Evolutionary conservation across 2,888 invertebrate genomes (phyloP), one percentile per base, ranked within the genome.

Genomic region (Dione vanillae): DNA sequence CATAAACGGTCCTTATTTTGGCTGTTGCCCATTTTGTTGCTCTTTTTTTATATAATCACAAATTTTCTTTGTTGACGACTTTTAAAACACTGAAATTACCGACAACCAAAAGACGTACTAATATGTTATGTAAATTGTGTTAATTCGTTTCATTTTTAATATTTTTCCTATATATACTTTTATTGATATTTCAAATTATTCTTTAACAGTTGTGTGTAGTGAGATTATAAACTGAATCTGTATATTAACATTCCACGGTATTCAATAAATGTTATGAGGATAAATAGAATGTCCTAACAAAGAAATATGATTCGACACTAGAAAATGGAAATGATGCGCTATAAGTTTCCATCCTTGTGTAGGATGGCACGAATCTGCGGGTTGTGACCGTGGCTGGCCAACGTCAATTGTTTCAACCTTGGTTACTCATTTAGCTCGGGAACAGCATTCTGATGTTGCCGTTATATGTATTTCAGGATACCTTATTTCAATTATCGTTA

Each of bases 1-100:
- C 90, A 89, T 91, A 89, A 89, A 89, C 87, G 86, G 85, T 81
- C 82, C 84, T 87, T 89, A 88, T 87, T 88, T 89, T 81, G 78
- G 86, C 84, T 79, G 78, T 75, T 77, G 78, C 74, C 79, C 81
- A 85, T 86, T 86, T 87, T 87, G 64, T 65, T 65, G 70, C 69
- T 58, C 68, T 65, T 69, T 66, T 65, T 69, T 66, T 70, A 56
- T 75, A 73, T 68, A 71, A 65, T 72, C 68, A 65, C 27, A 58
- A 59, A 54, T 71, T 74, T 71, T 69, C 73, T 65, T 73, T 73
- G 67, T 71, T 64, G 47, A 47, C 47, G 54, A 19, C 35, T 65
- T 27, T 37, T n/a, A 59, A 67, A 43, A 41, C 16, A 49, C 19
- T 37, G 12, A 1, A 27, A 20, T 14, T 10, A 35, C 5, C 8